Conservation (phyloP, 2,113 vertebrate species). For the Myocastor coypus region DNA sequence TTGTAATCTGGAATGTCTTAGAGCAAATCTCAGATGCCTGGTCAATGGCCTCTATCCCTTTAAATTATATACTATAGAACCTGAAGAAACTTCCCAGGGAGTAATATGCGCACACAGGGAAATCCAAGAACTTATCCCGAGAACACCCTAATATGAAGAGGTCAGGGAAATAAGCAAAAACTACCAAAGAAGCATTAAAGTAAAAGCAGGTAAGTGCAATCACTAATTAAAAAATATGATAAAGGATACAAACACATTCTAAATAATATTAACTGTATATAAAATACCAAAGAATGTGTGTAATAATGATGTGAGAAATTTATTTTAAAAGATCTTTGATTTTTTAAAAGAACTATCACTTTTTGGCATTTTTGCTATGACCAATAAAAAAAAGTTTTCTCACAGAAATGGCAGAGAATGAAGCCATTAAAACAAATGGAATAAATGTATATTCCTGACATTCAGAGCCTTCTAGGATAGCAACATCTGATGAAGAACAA, state of each 20-base stretch:
- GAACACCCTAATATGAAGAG: not conserved
- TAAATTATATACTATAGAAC: not conserved
- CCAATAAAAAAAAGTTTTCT: not conserved
- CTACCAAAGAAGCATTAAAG: not conserved
- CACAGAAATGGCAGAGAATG: conserved; percentile 13
- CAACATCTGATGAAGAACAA: not conserved
- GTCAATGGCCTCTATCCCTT: not conserved
- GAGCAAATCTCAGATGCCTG: not conserved
- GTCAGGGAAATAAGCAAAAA: not conserved
- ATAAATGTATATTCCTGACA: not conserved
- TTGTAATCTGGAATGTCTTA: not conserved
- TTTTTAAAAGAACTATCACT: not conserved
- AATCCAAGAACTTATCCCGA: not conserved
- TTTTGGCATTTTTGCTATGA: conserved; percentile 6
- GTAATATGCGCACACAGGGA: not conserved
- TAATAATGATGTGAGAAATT: not conserved
- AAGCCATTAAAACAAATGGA: conserved; percentile 18
- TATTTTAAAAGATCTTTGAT: not conserved
- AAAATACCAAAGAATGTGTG: conserved; percentile 30
- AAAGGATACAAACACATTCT: not conserved
- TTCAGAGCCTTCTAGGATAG: not conserved
- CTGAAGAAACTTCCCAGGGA: not conserved
- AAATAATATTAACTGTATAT: not conserved
- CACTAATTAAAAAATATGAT: not conserved
- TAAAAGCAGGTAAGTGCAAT: not conserved